Base-by-base conservation (phyloP, 2,888 invertebrate species). In the Gastracanthus pulcherrimus region DNA sequence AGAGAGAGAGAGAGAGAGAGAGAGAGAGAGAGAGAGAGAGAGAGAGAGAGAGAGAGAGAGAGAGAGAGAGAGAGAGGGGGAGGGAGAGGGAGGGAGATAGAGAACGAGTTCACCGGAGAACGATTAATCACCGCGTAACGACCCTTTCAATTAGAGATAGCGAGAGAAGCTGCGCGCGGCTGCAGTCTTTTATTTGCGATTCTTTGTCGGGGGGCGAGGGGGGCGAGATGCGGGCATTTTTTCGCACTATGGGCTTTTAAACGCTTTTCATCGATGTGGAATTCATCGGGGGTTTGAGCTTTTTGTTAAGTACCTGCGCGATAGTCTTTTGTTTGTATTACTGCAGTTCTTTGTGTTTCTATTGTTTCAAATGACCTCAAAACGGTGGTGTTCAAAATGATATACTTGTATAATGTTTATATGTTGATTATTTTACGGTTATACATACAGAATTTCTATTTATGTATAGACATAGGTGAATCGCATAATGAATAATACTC, bases 131-230 rank as follows among this genome's bases (percentile, higher is more conserved):
- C 60, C 55, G 23, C 19, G 41, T 67, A 76, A 76, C 58, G 76
- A 76, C 69, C 69, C 38, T 69, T 76, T 76, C 76, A 76, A 76
- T 76, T 69, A 76, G 69, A 76, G 75, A 64, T 66, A 64, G 34
- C 64, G 64, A 2, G 26, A 9, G 19, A 55, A 55, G 23, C 29
- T 9, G 51, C 1, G 41, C 2, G 51, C n/a, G n/a, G n/a, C n/a
- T n/a, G n/a, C 36, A 26, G 26, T 19, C 26, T 66, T 75, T 75
- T 48, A 74, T 45, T 74, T 31, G 72, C 34, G 23, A 60, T 41
- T 48, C 41, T 1, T 45, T 34, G 13, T 23, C 26, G 9, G 5
- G 1, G 2, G 2, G 34, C 45, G 13, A 23, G 38, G 9, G 5
- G 1, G 2, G 2, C 31, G 1, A 19, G 34, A 3, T 48, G 41